Evolutionary conservation across 2,113 vertebrate genomes (phyloP), one percentile per base, ranked within the genome.

Genomic region (Dromaius novaehollandiae): DNA sequence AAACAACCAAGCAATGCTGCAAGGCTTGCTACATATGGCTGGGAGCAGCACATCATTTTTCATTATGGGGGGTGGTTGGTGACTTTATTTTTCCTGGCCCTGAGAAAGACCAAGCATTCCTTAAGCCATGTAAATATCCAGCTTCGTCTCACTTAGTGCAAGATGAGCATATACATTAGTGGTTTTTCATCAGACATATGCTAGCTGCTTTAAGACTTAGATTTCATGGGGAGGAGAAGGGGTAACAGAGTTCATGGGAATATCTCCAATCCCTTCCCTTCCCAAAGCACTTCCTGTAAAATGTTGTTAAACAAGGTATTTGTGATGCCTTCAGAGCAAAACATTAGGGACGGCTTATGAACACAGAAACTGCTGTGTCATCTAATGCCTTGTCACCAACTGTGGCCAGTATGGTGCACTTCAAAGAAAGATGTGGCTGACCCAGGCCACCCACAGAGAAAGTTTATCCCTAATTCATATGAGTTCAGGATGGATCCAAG

Each of bases 61-160:
- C 95, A 93, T 81, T 40, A 51, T 4, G 30, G 55, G 68, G 50
- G 81, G 86, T 53, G n/a, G 19, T 42, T 63, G 90, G 61, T 79
- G 63, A 70, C 95, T 96, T 97, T 94, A 76, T 95, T 97, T 97
- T 96, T 95, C 88, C 96, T 96, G 89, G 88, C 71, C 82, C 82
- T 95, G 95, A 89, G 88, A 96, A 89, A 95, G 75, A 88, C 46
- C 64, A 78, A 92, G 84, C 63, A 86, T 89, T 97, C 60, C 71
- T 34, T 4, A 77, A 60, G 28, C 81, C 87, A 60, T 86, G 89
- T 82, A 92, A 93, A 96, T 91, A 93, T 40, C 75, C 61, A 94
- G 71, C 82, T 85, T 80, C 0, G 1, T 82, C 75, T 86, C 73
- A 21, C 75, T 75, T 68, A 4, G 76, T 5, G 55, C 73, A 28